Evolutionary conservation across 2,888 invertebrate species (phyloP).

Genomic region (Nasonia oneida): DNA sequence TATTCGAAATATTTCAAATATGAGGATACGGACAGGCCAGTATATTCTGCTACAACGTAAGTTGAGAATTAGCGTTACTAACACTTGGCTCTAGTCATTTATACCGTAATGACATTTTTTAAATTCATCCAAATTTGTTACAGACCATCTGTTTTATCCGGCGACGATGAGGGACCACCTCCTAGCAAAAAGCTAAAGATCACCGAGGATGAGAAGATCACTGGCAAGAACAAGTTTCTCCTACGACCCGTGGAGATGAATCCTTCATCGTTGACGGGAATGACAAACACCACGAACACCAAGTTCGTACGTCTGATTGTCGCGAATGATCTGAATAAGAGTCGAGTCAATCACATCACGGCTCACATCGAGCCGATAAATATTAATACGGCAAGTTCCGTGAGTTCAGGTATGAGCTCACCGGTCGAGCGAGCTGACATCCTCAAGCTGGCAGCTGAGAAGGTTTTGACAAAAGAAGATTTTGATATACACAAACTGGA

Average conservation of each 20-base stretch:
- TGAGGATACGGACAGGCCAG: conserved; percentile 8
- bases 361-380: conserved; percentile 61
- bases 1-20: conserved; percentile 29
- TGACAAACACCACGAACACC: conserved; percentile 41
- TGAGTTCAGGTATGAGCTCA: conserved; percentile 57
- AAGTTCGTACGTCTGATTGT: conserved; percentile 60
- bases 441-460: conserved; percentile 48
- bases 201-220: conserved; percentile 53
- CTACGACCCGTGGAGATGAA: conserved; percentile 56
- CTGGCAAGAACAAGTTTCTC: conserved; percentile 50
- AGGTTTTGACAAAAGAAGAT: conserved; percentile 45
- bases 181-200: conserved; percentile 51
- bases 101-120: background rate
- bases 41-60: conserved; percentile 17
- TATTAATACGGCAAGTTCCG: conserved; percentile 45
- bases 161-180: conserved; percentile 47
- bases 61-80: background rate
- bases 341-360: conserved; percentile 55
- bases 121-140: background rate
- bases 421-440: conserved; percentile 56
- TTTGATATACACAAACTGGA: conserved; percentile 35
- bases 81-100: background rate
- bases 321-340: conserved; percentile 55
- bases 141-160: background rate
- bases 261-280: conserved; percentile 30